Conservation (phyloP, 2,113 vertebrate genomes). For the Epinephelus cyanopodus region DNA sequence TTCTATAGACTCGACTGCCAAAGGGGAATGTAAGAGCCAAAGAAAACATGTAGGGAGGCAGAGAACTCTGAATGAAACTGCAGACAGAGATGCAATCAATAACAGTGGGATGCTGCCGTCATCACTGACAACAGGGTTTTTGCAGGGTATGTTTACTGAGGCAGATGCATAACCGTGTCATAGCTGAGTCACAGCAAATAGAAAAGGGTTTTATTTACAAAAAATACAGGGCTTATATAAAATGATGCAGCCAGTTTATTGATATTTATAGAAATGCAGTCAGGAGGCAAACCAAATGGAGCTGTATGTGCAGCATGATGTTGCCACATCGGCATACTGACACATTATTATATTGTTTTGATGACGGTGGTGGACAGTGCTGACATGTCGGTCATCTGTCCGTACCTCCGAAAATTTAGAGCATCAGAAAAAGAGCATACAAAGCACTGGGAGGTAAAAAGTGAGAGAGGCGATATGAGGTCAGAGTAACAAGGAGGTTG, state of each 20-base stretch:
- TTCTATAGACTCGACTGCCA: not conserved
- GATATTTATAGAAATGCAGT: not conserved
- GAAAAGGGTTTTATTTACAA: not conserved
- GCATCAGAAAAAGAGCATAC: slow-evolving; percentile 8
- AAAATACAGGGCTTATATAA: not conserved
- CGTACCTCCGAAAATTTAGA: not conserved
- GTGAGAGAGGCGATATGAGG: not conserved
- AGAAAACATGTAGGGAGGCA: not conserved
- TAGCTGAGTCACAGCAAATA: slow-evolving; percentile 16
- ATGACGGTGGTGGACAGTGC: not conserved
- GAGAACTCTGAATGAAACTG: slow-evolving; percentile 7
- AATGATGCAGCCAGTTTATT: not conserved
- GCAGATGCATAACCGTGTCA: not conserved
- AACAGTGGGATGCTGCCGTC: not conserved
- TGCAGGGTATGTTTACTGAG: slow-evolving; percentile 23
- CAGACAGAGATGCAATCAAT: not conserved
- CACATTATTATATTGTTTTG: not conserved
- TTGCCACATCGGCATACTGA: too few species aligned
- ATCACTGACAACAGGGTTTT: slow-evolving; percentile 1
- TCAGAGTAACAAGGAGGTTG: slow-evolving; percentile 15
- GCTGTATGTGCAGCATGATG: not conserved
- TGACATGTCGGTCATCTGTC: not conserved
- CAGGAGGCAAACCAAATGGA: not conserved
- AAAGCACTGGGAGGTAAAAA: not conserved
- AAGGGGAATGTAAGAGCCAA: not conserved